A percentile compares a stretch with the other conserved stretches of the same genome.
Conservation (phyloP, 2,113 vertebrate species). For the Rhinoderma darwinii region DNA sequence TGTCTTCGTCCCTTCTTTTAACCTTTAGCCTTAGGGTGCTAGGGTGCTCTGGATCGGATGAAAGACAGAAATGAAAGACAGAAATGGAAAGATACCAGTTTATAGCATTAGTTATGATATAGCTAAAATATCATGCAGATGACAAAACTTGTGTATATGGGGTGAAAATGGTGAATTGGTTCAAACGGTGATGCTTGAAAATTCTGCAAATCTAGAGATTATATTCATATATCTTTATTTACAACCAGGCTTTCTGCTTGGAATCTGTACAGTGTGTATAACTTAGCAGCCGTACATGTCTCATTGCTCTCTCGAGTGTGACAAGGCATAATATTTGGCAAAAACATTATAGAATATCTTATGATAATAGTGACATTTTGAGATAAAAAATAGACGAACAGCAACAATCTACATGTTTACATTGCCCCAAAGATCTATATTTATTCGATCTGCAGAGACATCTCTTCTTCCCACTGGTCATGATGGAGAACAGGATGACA, state of each 20-base stretch:
- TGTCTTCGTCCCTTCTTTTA: not conserved
- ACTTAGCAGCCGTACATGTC: not conserved
- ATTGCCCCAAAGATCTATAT: constrained; percentile 23
- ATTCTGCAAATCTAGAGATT: not conserved
- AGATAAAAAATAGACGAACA: not conserved
- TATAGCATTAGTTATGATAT: not conserved
- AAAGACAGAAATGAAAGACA: not conserved
- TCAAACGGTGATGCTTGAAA: not conserved
- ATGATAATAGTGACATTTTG: constrained; percentile 6
- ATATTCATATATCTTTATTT: not conserved
- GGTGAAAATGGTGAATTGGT: not conserved
- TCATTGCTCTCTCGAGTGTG: not conserved
- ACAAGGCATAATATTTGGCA: constrained; percentile 6
- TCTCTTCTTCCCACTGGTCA: not conserved
- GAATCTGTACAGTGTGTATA: not conserved
- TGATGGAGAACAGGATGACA: constrained; percentile 9
- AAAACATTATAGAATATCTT: constrained; percentile 26
- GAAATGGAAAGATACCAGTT: not conserved
- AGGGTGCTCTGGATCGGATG: not conserved
- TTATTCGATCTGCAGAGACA: constrained; percentile 5
- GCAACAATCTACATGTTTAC: constrained; percentile 20
- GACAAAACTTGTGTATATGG: not conserved
- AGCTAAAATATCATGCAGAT: not conserved
- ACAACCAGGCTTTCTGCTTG: not conserved
- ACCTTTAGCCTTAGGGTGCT: not conserved